These are phyloP conservation scores for Endotricha flammealis DNA, from an alignment of 2,888 invertebrate genomes.

Conservation along the genomic window DNA sequence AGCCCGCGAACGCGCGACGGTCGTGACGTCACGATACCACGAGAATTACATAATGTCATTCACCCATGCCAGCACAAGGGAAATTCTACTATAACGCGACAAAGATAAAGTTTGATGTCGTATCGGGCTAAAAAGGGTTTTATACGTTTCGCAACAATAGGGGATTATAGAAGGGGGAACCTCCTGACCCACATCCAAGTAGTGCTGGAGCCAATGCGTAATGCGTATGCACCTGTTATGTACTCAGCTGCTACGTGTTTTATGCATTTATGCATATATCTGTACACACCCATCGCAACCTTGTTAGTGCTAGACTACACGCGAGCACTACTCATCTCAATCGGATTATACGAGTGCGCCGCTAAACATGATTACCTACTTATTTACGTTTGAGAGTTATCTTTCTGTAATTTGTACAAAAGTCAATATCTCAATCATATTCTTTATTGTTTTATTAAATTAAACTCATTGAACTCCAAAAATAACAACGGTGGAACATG, in stretches of 20 bases:
- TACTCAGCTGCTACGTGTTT: constrained; percentile 25
- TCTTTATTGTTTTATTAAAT: too few species aligned
- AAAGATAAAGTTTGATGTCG: constrained; percentile 9
- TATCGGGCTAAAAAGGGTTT: constrained; percentile 2
- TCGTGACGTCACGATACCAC: constrained; percentile 58
- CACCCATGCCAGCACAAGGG: not conserved
- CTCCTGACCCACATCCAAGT: constrained; percentile 65
- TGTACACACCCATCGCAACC: constrained; percentile 7
- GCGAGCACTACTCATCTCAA: too few species aligned
- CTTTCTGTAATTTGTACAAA: too few species aligned
- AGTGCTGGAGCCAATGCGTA: constrained; percentile 44
- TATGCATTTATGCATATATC: constrained; percentile 17
- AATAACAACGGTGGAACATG: too few species aligned
- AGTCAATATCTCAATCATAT: too few species aligned
- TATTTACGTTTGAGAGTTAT: too few species aligned
- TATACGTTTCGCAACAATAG: constrained; percentile 18
- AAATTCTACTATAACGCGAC: constrained; percentile 18
- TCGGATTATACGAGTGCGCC: too few species aligned
- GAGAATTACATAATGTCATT: constrained; percentile 15
- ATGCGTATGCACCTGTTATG: constrained; percentile 59
- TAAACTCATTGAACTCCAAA: too few species aligned
- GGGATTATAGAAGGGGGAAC: constrained; percentile 31
- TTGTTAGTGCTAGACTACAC: constrained; percentile 11
- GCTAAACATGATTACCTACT: too few species aligned
- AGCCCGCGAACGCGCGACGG: constrained; percentile 56